Conservation (phyloP, 1,140 invertebrate species). For the Cherax quadricarinatus region DNA sequence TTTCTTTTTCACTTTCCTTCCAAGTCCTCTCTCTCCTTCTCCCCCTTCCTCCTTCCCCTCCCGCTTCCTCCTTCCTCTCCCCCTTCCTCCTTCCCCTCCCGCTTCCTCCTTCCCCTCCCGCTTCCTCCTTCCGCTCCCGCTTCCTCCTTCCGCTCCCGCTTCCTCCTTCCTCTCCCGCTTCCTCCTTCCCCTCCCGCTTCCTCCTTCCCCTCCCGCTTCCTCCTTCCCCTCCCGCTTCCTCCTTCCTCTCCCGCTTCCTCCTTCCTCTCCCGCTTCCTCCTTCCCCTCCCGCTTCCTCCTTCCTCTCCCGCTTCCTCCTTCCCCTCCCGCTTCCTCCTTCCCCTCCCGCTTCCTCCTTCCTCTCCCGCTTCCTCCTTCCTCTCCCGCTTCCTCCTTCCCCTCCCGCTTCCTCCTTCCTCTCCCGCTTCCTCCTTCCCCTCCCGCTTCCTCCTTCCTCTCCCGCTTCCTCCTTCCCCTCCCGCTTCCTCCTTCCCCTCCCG, state of each 20-base stretch:
- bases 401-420: not conserved
- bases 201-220: not conserved
- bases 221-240: not conserved
- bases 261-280: not conserved
- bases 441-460: too few species aligned
- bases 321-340: not conserved
- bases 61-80: too few species aligned
- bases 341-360: not conserved
- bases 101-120: too few species aligned
- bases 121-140: not conserved
- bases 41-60: not conserved
- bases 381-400: not conserved
- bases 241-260: not conserved
- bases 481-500: not conserved
- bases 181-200: not conserved
- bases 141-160: conserved; percentile 8
- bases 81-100: too few species aligned
- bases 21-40: not conserved
- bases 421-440: not conserved
- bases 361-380: not conserved
- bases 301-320: too few species aligned
- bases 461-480: not conserved
- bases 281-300: not conserved
- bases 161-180: not conserved
- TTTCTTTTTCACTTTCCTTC: too few species aligned